Evolutionary conservation across 2,888 invertebrate species (phyloP).

Genomic region (Melipona beecheii): DNA sequence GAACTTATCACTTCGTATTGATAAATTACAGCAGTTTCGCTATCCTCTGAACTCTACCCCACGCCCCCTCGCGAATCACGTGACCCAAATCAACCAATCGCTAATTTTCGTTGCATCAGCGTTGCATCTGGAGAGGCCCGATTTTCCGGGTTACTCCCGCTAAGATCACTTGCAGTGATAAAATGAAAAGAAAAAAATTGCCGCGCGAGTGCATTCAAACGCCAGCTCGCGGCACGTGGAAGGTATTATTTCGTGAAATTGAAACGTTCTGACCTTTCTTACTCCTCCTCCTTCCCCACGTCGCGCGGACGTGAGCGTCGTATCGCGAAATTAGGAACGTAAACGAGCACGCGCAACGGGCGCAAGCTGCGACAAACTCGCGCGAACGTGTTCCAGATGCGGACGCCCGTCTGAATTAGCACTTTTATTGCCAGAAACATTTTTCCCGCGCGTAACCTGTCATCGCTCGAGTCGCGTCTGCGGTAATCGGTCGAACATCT

Average conservation of each 20-base stretch:
- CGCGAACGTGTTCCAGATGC: conserved; percentile 62
- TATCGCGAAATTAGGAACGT: conserved; percentile 47
- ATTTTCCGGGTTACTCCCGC: no score
- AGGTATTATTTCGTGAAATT: conserved; percentile 52
- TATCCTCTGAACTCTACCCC: no score
- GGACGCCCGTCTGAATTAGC: conserved; percentile 56
- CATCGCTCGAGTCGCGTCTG: neutral
- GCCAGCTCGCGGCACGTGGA: conserved; percentile 10
- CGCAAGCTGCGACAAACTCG: conserved; percentile 43
- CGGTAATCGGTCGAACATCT: conserved; percentile 29
- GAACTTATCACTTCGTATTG: no score
- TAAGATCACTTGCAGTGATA: no score
- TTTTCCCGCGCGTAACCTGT: conserved; percentile 54
- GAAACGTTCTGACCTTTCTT: conserved; percentile 15
- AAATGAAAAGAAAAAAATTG: no score
- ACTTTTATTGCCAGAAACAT: conserved; percentile 57
- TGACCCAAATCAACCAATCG: no score
- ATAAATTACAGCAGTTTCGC: no score
- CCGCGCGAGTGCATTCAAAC: neutral
- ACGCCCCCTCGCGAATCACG: no score
- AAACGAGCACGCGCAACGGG: conserved; percentile 1
- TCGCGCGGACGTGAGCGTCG: neutral
- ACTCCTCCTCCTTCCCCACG: no score
- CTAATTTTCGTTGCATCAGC: no score
- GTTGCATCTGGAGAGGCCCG: no score